phyloP scores from a whole-genome alignment of 2,888 invertebrate genomes.

The Caenorhabditis virilis region DNA sequence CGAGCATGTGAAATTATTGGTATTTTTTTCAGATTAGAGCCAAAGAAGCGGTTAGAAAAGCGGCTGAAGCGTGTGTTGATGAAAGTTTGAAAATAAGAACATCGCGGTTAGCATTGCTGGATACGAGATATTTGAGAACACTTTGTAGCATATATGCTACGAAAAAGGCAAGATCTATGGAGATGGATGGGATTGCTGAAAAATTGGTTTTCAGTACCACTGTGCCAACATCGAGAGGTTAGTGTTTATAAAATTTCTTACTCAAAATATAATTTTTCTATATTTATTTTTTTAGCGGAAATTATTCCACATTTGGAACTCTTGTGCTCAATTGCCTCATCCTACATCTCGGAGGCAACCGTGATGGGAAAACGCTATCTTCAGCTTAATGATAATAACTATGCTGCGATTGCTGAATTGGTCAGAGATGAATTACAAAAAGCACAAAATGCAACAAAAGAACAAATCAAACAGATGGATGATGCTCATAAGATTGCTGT shows the following conservation, averaged over 20 bases:
- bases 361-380: conserved; percentile 21
- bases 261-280: too few species aligned
- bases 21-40: conserved; percentile 18
- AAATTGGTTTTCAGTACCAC: conserved; percentile 20
- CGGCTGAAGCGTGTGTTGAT: conserved; percentile 26
- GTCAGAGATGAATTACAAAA: neutral
- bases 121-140: conserved; percentile 10
- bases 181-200: conserved; percentile 18
- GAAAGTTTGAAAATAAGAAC: conserved; percentile 11
- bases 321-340: conserved; percentile 22
- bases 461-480: conserved; percentile 3
- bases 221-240: conserved; percentile 7
- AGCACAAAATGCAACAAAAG: neutral
- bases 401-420: conserved; percentile 13
- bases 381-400: conserved; percentile 24
- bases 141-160: conserved; percentile 23
- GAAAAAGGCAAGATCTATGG: conserved; percentile 23
- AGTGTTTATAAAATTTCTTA: too few species aligned
- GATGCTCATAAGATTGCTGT: neutral
- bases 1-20: neutral
- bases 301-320: conserved; percentile 17
- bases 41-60: conserved; percentile 29
- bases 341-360: conserved; percentile 6
- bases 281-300: conserved; percentile 2
- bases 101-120: conserved; percentile 6